Percentiles rank a stretch among this genome's conserved stretches.
Evolutionary conservation across 92 coral and sea anemone genomes (phyloP).

Genomic region (Palythoa heliodiscus): DNA sequence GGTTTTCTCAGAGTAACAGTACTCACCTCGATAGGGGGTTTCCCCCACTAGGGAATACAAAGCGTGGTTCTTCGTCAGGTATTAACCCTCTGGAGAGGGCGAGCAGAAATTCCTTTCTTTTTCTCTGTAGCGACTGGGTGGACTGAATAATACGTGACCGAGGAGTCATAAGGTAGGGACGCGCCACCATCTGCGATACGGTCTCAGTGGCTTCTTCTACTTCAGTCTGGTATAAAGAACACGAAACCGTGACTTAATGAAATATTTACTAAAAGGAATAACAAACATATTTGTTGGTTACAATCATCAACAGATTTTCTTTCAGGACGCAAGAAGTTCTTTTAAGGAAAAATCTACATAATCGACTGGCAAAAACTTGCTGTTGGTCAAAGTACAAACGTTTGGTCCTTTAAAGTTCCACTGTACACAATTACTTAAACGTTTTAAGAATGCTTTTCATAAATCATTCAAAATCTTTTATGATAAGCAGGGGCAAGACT

Average conservation of each 20-base stretch:
- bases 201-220: constrained; percentile 94
- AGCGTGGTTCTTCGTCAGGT: constrained; percentile 86
- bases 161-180: constrained; percentile 95
- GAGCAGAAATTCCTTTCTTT: constrained; percentile 79
- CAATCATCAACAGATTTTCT: background rate
- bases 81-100: constrained; percentile 93
- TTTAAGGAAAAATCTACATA: too few relatives aligned
- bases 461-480: too few relatives aligned
- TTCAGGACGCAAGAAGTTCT: background rate
- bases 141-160: constrained; percentile 88
- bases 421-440: too few relatives aligned
- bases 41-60: constrained; percentile 12
- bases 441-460: too few relatives aligned
- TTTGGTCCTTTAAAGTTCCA: too few relatives aligned
- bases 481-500: too few relatives aligned
- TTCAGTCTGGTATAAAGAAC: constrained; percentile 68
- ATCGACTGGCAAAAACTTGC: too few relatives aligned
- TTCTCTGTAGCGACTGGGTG: constrained; percentile 78
- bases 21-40: constrained; percentile 52
- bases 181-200: constrained; percentile 95
- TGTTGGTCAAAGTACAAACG: too few relatives aligned
- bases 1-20: background rate
- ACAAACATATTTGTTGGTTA: background rate
- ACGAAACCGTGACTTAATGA: background rate
- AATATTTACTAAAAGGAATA: background rate